phyloP scores from a whole-genome alignment of 2,113 vertebrate species.

The Campylorhamphus procurvoides region DNA sequence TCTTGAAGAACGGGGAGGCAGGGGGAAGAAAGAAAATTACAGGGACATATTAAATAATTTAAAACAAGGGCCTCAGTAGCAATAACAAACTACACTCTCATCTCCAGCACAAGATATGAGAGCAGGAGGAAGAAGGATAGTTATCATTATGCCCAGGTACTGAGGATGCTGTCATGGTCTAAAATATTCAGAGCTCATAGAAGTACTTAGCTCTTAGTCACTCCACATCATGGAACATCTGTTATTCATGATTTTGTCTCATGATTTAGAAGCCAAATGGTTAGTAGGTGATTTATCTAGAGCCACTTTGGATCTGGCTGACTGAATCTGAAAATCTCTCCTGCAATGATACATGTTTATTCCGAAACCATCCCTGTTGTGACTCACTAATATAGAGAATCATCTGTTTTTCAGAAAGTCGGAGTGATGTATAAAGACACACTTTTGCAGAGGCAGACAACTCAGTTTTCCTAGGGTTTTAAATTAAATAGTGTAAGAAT shows the following conservation, averaged over 20 bases:
- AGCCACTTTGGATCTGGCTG: neutral
- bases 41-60: neutral
- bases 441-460: neutral
- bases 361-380: neutral
- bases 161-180: neutral
- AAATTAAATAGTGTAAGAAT: neutral
- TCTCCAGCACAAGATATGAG: neutral
- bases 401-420: neutral
- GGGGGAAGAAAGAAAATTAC: neutral
- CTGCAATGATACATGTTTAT: neutral
- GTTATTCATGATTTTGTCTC: constrained; percentile 1
- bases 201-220: neutral
- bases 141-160: neutral
- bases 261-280: neutral
- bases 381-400: neutral
- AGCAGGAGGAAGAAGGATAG: neutral
- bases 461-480: neutral
- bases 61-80: neutral
- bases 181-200: constrained; percentile 25
- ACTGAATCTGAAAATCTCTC: neutral
- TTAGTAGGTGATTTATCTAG: neutral
- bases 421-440: neutral
- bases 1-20: neutral
- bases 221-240: neutral
- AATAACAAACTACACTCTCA: neutral